Evolutionary conservation across 1,140 invertebrate genomes (phyloP).

Genomic region (Drosophila littoralis): DNA sequence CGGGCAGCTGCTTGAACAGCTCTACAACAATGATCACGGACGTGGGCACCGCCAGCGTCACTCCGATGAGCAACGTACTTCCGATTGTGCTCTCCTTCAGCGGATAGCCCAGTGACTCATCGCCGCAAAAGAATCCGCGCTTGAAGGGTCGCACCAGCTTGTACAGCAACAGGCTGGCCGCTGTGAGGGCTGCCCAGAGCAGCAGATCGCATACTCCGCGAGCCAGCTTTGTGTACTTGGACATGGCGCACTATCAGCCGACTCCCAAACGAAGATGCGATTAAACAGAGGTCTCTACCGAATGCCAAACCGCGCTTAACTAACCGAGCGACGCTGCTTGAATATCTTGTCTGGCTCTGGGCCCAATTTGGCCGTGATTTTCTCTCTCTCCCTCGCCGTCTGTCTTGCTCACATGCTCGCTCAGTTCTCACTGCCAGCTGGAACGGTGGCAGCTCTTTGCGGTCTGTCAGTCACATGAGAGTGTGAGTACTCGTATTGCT

Average conservation of each 20-base stretch:
- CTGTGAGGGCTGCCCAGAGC: conserved; percentile 58
- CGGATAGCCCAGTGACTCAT: conserved; percentile 95
- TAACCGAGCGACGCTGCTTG: conserved; percentile 50
- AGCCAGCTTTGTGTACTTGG: conserved; percentile 68
- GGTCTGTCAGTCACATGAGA: conserved; percentile 58
- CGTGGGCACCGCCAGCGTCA: conserved; percentile 54
- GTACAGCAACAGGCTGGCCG: conserved; percentile 47
- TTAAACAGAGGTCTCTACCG: conserved; percentile 41
- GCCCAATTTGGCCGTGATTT: conserved; percentile 67
- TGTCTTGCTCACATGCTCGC: not conserved
- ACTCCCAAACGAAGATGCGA: conserved; percentile 2
- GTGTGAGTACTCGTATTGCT: conserved; percentile 14
- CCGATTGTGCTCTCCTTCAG: conserved; percentile 89
- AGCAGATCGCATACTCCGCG: conserved; percentile 72
- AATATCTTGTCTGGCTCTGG: conserved; percentile 51
- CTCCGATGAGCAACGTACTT: conserved; percentile 32
- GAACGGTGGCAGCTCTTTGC: conserved; percentile 42
- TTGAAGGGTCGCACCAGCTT: conserved; percentile 88
- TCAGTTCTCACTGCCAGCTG: conserved; percentile 21
- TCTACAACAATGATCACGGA: conserved; percentile 70
- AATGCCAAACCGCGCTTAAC: conserved; percentile 72
- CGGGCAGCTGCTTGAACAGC: conserved; percentile 72
- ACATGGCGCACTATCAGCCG: conserved; percentile 46
- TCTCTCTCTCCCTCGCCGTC: conserved; percentile 3
- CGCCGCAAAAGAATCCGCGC: conserved; percentile 97